Base-by-base conservation (phyloP, 2,113 vertebrate species). In the Galbula dea region DNA sequence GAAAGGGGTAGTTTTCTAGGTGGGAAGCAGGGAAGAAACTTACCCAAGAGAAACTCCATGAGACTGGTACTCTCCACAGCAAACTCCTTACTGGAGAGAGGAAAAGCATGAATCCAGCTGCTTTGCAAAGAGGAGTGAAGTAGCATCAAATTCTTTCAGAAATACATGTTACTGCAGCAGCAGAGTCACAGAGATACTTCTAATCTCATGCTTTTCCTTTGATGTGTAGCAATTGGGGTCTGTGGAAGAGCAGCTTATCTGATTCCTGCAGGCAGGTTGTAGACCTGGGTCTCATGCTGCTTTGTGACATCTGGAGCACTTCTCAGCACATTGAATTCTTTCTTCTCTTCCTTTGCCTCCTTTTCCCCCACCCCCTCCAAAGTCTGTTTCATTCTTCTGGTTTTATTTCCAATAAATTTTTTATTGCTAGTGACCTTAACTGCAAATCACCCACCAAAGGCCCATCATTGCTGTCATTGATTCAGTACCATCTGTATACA, bases 261-360 rank as follows among this genome's bases (percentile, higher is more conserved):
- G 85, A 94, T 95, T 93, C 57, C 54, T 63, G 80, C 65, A 83
- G 94, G 30, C 81, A 88, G 32, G 63, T 73, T 83, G 46, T 62
- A 78, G 79, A 76, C 51, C 27, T 4, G 1, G 12, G 12, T 52
- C 57, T 93, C 90, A 65, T 22, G 78, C 86, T 82, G 39, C 41
- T 83, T 83, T 85, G 67, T 66, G 68, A 73, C 65, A 83, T 75
- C 93, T 76, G 66, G 49, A 93, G 41, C 29, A 48, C 34, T 74
- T 81, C 58, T 76, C 68, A 75, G 74, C 34, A 9, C 52, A 68
- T 34, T 16, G 3, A 85, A 73, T 92, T 88, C n/a, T 21, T 73
- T 57, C 39, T 67, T 59, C 34, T 63, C 17, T 66, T 90, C 20
- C 26, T 65, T 73, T 62, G 37, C 63, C 18, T 6, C 36, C 36